These are phyloP conservation scores for Sebastes variabilis DNA, from an alignment of 2,797 vertebrate species.

Conservation along the genomic window DNA sequence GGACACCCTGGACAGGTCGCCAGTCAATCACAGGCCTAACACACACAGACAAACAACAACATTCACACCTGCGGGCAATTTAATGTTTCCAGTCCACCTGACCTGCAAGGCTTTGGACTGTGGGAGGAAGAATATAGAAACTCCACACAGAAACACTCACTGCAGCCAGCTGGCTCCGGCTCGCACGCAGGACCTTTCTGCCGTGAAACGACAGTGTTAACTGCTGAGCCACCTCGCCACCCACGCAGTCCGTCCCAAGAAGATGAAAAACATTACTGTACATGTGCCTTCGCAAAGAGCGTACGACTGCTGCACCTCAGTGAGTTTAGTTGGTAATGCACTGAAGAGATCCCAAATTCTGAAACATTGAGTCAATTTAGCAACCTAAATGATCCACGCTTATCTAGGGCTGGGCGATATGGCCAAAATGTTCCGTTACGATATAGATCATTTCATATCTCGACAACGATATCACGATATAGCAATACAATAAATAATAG, in stretches of 20 bases:
- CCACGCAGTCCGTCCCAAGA: background rate
- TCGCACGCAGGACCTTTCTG: background rate
- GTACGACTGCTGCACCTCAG: background rate
- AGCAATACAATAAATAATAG: too few species aligned
- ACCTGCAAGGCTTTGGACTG: background rate
- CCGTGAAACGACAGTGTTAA: background rate
- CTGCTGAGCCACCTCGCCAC: background rate
- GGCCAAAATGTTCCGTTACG: too few species aligned
- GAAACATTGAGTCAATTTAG: background rate
- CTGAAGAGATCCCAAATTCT: too few species aligned
- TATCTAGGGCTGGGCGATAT: background rate
- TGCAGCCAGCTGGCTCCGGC: slow-evolving; percentile 12
- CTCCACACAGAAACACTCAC: background rate
- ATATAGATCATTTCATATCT: too few species aligned
- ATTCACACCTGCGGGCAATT: background rate
- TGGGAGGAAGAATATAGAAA: background rate
- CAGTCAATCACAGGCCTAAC: background rate
- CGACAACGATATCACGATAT: too few species aligned
- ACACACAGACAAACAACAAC: background rate
- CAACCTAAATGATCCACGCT: background rate
- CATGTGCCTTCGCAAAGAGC: background rate
- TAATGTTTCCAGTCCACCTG: background rate
- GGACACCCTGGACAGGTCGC: background rate
- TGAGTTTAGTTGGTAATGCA: background rate
- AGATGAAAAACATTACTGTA: slow-evolving; percentile 12